Conservation (phyloP, 2,888 invertebrate genomes). For the Epinotia ramella region DNA sequence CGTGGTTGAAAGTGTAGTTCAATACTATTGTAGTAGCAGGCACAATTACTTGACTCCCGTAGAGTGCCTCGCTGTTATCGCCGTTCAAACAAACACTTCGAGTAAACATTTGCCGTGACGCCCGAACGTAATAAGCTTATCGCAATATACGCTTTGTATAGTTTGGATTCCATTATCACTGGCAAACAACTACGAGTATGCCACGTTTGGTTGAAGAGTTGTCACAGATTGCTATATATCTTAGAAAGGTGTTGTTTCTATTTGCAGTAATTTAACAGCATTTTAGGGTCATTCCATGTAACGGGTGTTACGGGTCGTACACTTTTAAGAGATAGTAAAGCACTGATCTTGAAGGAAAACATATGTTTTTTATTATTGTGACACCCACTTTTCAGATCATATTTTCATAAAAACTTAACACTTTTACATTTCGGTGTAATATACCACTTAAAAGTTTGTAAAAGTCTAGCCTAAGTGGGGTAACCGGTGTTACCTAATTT, state of each 20-base stretch:
- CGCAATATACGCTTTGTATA: constrained; percentile 39
- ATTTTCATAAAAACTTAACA: too few species aligned
- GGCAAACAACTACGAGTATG: constrained; percentile 20
- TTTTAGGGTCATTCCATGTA: too few species aligned
- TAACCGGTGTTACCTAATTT: too few species aligned
- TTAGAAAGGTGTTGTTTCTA: neutral
- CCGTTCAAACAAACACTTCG: constrained; percentile 60
- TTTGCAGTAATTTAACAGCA: neutral
- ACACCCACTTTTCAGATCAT: too few species aligned
- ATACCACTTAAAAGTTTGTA: too few species aligned
- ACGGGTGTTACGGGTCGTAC: too few species aligned
- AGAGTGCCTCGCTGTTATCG: constrained; percentile 59
- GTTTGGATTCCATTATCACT: constrained; percentile 28
- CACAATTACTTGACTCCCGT: constrained; percentile 55
- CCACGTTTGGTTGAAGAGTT: constrained; percentile 3
- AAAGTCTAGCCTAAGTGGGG: too few species aligned
- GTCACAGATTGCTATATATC: neutral
- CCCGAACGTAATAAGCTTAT: constrained; percentile 46
- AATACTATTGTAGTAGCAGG: constrained; percentile 31
- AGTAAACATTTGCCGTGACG: constrained; percentile 56
- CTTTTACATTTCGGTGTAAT: too few species aligned
- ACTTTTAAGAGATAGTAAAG: too few species aligned
- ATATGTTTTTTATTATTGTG: too few species aligned
- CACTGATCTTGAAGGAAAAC: too few species aligned
- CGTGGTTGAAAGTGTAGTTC: neutral